Conservation (phyloP, 1,140 invertebrate species). For the Ruditapes philippinarum region DNA sequence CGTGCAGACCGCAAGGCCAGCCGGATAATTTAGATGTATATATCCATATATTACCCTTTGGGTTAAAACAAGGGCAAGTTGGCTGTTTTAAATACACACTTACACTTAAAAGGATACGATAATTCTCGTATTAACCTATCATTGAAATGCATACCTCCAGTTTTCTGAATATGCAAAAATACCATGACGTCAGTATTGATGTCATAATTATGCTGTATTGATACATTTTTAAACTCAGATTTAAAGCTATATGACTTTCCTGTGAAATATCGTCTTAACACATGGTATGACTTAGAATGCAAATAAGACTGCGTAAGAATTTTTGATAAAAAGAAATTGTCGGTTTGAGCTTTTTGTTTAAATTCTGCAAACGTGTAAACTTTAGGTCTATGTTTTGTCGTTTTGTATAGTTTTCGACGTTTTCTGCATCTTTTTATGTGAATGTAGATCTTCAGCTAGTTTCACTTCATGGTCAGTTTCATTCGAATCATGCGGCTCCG, state of each 20-base stretch:
- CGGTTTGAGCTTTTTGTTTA: not conserved
- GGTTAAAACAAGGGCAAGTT: not conserved
- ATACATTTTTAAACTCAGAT: not conserved
- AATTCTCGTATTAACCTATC: not conserved
- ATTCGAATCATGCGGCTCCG: too few species aligned
- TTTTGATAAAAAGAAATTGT: not conserved
- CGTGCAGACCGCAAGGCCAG: constrained; percentile 48
- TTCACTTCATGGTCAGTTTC: not conserved
- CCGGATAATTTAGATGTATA: constrained; percentile 18
- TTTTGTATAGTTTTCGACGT: too few species aligned
- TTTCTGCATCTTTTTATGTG: too few species aligned
- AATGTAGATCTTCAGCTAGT: too few species aligned
- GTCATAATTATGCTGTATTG: not conserved
- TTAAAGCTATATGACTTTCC: not conserved
- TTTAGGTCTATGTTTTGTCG: too few species aligned
- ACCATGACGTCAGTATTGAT: constrained; percentile 31
- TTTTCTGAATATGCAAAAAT: constrained; percentile 54
- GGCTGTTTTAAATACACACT: not conserved
- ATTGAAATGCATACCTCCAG: constrained; percentile 38
- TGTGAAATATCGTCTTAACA: not conserved
- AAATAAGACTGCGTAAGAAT: constrained; percentile 2
- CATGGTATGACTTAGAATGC: not conserved
- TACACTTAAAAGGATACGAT: constrained; percentile 37
- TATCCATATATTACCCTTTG: constrained; percentile 1
- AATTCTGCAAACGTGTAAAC: not conserved